These are phyloP conservation scores for Varanus komodoensis DNA, from an alignment of 2,113 vertebrate genomes.

Conservation along the genomic window DNA sequence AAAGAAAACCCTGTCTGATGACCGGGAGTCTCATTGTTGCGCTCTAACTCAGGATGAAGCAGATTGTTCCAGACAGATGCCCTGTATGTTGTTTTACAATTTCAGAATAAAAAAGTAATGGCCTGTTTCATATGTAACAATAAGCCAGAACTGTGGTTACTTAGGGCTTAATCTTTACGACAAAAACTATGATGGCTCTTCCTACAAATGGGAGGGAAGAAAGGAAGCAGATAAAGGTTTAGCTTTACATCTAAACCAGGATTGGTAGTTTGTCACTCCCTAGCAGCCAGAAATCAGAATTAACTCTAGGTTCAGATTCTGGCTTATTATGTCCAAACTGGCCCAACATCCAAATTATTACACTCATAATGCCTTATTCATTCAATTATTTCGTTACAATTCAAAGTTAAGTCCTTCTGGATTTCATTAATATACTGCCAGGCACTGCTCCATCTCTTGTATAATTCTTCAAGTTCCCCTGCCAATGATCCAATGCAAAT, in stretches of 20 bases:
- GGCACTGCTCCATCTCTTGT: background rate
- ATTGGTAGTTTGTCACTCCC: background rate
- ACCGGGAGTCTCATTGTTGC: too few relatives aligned
- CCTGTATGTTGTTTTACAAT: background rate
- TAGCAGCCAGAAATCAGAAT: background rate
- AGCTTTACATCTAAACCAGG: background rate
- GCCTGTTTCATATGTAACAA: background rate
- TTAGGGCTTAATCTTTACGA: background rate
- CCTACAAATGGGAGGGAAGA: background rate
- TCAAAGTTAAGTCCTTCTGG: background rate
- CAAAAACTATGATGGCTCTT: background rate
- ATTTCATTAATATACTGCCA: background rate
- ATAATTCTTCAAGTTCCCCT: background rate
- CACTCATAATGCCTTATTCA: background rate
- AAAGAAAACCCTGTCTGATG: too few relatives aligned
- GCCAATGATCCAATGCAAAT: background rate
- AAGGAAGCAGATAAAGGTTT: background rate
- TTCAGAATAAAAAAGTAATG: background rate
- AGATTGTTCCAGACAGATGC: background rate
- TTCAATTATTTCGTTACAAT: background rate
- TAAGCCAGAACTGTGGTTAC: background rate
- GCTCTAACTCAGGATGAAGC: too few relatives aligned
- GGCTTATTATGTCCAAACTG: background rate
- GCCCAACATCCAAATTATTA: background rate
- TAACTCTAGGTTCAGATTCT: background rate